Base-by-base conservation (phyloP, 2,797 vertebrate species). In the Coregonus sp. region DNA sequence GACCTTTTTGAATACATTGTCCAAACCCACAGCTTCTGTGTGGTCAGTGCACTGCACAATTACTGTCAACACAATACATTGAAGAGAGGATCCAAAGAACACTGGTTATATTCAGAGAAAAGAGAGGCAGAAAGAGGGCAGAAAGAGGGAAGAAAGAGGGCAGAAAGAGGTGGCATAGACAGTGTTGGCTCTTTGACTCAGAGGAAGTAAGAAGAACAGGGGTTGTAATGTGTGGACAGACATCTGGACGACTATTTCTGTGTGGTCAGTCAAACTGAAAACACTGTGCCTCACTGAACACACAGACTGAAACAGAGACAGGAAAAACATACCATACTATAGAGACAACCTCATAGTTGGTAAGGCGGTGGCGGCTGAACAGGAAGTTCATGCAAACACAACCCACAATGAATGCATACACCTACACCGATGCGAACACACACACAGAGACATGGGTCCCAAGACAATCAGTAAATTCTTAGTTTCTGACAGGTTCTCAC, bases 181-280 rank as follows among this genome's bases (percentile, higher is more conserved):
- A 0, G 73, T 1, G 52, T 31, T 75, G 85, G 68, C 47, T 80
- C 73, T 73, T 79, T 79, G 56, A 25, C 25, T 25, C 25, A 25
- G 25, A 79, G 73, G 37, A 31, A 47, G 18, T 5, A 40, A 18
- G 59, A 78, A 18, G 59, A 78, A 77, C 73, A 80, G 76, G 69
- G 54, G 33, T n/a, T 9, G 25, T 69, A 66, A 71, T 72, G 78
- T 85, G 81, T 69, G 80, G 79, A 83, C 77, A 74, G 47, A 88
- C 91, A 91, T 89, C 89, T 91, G 91, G 87, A 82, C 6, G 63
- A n/a, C 71, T 75, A 80, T 76, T 80, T 80, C 70, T 80, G 47
- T 80, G 86, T 35, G 83, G 87, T 82, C 73, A 69, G 50, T 70
- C 71, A 0, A 81, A 72, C 70, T 80, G 73, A 70, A 82, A 84